These are phyloP conservation scores for Macropodus opercularis DNA, from an alignment of 2,797 vertebrate genomes.

Conservation along the genomic window DNA sequence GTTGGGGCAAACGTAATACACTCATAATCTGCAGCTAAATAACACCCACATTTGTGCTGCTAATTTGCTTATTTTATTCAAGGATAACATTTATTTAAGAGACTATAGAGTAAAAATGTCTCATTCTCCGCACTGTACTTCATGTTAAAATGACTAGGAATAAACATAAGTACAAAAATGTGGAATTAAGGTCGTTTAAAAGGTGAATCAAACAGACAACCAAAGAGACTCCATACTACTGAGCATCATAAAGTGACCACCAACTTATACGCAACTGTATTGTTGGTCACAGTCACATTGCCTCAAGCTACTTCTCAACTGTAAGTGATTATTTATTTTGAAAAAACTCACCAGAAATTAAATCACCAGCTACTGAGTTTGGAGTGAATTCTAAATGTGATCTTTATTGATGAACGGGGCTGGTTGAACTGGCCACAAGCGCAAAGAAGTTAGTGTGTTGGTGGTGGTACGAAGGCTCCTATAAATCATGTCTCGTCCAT, in stretches of 20 bases:
- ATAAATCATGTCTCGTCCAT: conserved; percentile 79
- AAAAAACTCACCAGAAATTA: conserved; percentile 67
- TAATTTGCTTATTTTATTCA: conserved; percentile 59
- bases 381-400: conserved; percentile 78
- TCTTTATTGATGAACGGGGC: conserved; percentile 76
- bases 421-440: conserved; percentile 69
- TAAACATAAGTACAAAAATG: neutral
- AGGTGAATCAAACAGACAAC: neutral
- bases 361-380: conserved; percentile 70
- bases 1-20: conserved; percentile 55
- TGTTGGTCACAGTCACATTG: conserved; percentile 15
- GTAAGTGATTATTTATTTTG: conserved; percentile 49
- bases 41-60: conserved; percentile 41
- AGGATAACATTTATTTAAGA: conserved; percentile 20
- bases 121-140: conserved; percentile 1
- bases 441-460: conserved; percentile 71
- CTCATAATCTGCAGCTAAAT: conserved; percentile 53
- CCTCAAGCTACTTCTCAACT: conserved; percentile 44
- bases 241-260: neutral
- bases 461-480: conserved; percentile 58
- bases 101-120: conserved; percentile 15
- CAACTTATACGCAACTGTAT: neutral
- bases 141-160: neutral
- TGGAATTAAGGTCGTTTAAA: neutral
- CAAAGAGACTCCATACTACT: too few species aligned